Evolutionary conservation across 2,888 invertebrate species (phyloP).

Genomic region (Watsonalla binaria): DNA sequence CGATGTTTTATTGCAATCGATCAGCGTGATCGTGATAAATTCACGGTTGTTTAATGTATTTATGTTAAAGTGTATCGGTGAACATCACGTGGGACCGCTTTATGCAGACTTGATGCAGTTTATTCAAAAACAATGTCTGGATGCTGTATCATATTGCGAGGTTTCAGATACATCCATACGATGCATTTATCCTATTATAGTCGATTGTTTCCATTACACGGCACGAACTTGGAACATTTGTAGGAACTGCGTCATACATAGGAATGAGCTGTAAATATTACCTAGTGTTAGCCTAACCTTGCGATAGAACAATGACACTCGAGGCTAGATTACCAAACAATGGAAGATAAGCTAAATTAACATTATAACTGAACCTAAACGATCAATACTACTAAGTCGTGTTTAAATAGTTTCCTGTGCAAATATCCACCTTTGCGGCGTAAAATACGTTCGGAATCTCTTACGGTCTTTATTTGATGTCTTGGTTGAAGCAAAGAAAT

Average conservation of each 20-base stretch:
- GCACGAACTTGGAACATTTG: neutral
- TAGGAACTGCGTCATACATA: slow-evolving; percentile 3
- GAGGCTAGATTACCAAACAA: slow-evolving; percentile 24
- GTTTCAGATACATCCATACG: neutral
- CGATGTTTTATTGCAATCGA: neutral
- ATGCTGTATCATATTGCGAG: neutral
- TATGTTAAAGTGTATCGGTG: neutral
- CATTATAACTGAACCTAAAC: neutral
- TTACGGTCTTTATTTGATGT: too few relatives aligned
- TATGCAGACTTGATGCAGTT: too few relatives aligned
- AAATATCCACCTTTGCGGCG: too few relatives aligned
- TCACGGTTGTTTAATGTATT: neutral
- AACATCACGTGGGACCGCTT: too few relatives aligned
- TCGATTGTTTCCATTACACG: neutral
- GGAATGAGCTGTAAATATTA: slow-evolving; percentile 11
- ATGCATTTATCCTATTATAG: neutral
- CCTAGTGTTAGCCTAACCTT: slow-evolving; percentile 28
- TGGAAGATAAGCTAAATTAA: slow-evolving; percentile 9
- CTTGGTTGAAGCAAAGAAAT: too few relatives aligned
- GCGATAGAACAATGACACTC: slow-evolving; percentile 31
- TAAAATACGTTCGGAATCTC: too few relatives aligned
- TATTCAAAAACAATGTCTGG: too few relatives aligned
- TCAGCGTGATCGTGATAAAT: neutral
- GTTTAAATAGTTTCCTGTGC: neutral
- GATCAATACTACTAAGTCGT: neutral